A percentile compares a stretch with the other conserved stretches of the same genome.
Conservation (phyloP, 2,888 invertebrate species). For the Dendrolimus pini region DNA sequence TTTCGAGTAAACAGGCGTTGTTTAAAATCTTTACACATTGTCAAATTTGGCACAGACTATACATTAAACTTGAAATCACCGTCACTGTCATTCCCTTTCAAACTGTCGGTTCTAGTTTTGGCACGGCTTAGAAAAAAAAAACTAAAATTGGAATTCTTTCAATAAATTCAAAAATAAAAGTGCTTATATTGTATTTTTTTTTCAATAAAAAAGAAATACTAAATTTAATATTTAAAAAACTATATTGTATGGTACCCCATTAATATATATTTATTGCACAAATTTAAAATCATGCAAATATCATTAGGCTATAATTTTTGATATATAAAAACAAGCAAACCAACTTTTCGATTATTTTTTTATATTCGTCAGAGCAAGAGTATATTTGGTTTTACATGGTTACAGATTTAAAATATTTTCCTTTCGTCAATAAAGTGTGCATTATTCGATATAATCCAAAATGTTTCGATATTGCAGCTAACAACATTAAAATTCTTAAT, state of each 20-base stretch:
- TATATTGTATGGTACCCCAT: constrained; percentile 43
- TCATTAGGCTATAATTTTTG: neutral
- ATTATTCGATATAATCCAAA: constrained; percentile 34
- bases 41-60: constrained; percentile 66
- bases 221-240: constrained; percentile 33
- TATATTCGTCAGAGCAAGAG: neutral
- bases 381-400: constrained; percentile 6
- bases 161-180: constrained; percentile 42
- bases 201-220: constrained; percentile 43
- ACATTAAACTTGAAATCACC: constrained; percentile 36
- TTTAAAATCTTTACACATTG: constrained; percentile 13
- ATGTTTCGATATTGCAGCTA: constrained; percentile 53
- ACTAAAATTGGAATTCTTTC: constrained; percentile 40
- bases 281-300: constrained; percentile 54
- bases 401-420: constrained; percentile 15
- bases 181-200: constrained; percentile 38
- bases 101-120: constrained; percentile 61
- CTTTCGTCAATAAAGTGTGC: constrained; percentile 23
- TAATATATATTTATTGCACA: constrained; percentile 55
- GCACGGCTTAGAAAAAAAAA: constrained; percentile 38
- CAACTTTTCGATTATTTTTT: neutral
- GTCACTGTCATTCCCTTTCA: constrained; percentile 29
- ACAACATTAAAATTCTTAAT: constrained; percentile 74
- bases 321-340: neutral
- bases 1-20: constrained; percentile 27